Percentiles rank a stretch among this genome's conserved stretches.
These are phyloP conservation scores for Channallabes apus DNA, from an alignment of 2,797 vertebrate species.

Conservation along the genomic window DNA sequence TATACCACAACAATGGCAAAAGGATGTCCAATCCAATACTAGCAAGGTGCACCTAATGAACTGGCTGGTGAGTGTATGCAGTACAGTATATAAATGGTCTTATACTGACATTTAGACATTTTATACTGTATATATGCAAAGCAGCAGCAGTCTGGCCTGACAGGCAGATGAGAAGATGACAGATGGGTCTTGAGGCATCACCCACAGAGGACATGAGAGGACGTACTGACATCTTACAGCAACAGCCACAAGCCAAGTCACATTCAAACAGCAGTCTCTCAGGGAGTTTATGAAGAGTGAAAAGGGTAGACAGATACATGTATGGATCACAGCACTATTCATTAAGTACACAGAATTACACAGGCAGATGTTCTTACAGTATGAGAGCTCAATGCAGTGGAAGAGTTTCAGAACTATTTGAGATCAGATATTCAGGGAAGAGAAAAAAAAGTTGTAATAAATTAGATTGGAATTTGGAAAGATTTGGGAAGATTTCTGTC, in stretches of 20 bases:
- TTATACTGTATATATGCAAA: no score
- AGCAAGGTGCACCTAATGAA: no score
- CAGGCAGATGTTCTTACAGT: background rate
- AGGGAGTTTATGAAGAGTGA: constrained; percentile 1
- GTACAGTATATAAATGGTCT: no score
- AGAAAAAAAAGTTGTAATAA: background rate
- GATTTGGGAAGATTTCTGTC: background rate
- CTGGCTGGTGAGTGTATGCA: no score
- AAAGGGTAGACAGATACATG: background rate
- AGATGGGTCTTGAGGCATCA: constrained; percentile 9
- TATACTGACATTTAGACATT: no score
- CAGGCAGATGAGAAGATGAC: background rate
- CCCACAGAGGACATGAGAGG: constrained; percentile 23
- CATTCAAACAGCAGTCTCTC: background rate
- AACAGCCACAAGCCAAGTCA: constrained; percentile 8
- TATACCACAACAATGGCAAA: no score
- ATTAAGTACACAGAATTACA: background rate
- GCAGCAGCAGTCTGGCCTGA: background rate
- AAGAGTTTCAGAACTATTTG: no score
- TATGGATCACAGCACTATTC: background rate
- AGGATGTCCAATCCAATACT: no score
- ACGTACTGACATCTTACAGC: constrained; percentile 4
- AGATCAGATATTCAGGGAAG: background rate
- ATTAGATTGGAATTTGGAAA: background rate
- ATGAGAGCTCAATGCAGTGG: background rate